Conservation (phyloP, 2,113 vertebrate genomes). For the Peromyscus polionotus region DNA sequence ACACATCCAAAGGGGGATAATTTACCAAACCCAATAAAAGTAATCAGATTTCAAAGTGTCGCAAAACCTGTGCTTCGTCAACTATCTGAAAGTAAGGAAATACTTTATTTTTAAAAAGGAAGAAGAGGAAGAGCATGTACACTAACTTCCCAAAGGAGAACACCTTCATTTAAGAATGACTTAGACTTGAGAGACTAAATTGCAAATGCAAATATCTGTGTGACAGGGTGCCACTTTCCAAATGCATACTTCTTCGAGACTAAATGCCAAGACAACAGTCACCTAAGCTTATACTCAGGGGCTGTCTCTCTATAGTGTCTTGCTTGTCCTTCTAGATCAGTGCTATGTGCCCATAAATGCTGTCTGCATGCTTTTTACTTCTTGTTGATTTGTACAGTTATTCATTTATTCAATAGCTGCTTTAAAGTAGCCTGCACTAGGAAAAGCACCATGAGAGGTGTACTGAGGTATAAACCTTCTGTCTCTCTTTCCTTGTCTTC, state of each 20-base stretch:
- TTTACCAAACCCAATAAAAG: neutral
- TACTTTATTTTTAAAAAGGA: neutral
- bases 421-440: neutral
- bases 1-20: neutral
- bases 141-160: neutral
- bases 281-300: neutral
- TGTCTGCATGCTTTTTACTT: neutral
- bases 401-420: neutral
- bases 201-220: neutral
- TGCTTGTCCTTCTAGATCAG: neutral
- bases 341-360: neutral
- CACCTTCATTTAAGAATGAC: neutral
- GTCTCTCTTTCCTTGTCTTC: neutral
- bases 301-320: neutral
- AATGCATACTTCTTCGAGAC: neutral
- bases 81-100: slow-evolving; percentile 18
- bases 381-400: neutral
- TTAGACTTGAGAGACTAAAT: neutral
- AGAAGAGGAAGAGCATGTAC: too few relatives aligned
- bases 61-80: neutral
- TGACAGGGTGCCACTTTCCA: neutral
- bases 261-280: neutral
- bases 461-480: neutral
- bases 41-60: neutral
- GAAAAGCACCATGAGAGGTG: neutral